Evolutionary conservation across 2,113 vertebrate species (phyloP).

Genomic region (Girardinichthys multiradiatus): DNA sequence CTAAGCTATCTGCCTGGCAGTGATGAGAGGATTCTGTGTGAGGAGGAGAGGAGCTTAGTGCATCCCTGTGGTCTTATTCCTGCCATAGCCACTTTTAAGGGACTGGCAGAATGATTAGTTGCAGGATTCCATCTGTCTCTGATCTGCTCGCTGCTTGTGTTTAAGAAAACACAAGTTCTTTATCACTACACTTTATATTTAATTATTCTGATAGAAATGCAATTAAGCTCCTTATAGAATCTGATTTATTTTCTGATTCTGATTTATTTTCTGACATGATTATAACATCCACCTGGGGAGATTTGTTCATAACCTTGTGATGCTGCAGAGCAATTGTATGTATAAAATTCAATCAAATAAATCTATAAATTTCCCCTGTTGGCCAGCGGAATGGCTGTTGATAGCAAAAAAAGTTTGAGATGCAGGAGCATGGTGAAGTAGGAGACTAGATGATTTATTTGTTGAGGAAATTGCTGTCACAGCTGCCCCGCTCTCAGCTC

Average conservation of each 20-base stretch:
- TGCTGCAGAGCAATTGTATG: conserved; percentile 35
- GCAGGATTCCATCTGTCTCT: conserved; percentile 38
- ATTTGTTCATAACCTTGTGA: conserved; percentile 31
- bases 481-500: conserved; percentile 54
- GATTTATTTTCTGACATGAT: conserved; percentile 3
- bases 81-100: conserved; percentile 55
- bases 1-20: conserved; percentile 52
- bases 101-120: conserved; percentile 31
- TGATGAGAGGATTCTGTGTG: conserved; percentile 57
- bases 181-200: conserved; percentile 7
- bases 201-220: conserved; percentile 17
- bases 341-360: conserved; percentile 66
- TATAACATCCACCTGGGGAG: conserved; percentile 8
- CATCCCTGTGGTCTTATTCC: conserved; percentile 45
- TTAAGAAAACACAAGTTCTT: conserved; percentile 26
- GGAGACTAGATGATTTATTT: conserved; percentile 73
- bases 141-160: conserved; percentile 16
- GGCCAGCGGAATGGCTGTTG: conserved; percentile 40
- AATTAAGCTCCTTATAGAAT: conserved; percentile 32
- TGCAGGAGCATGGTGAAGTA: conserved; percentile 29
- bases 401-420: conserved; percentile 48
- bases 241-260: conserved; percentile 4
- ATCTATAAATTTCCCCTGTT: conserved; percentile 44
- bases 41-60: conserved; percentile 51
- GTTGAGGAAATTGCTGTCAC: conserved; percentile 69